These are phyloP conservation scores for Hoplodrina blanda DNA, from an alignment of 2,888 invertebrate genomes.

Conservation along the genomic window DNA sequence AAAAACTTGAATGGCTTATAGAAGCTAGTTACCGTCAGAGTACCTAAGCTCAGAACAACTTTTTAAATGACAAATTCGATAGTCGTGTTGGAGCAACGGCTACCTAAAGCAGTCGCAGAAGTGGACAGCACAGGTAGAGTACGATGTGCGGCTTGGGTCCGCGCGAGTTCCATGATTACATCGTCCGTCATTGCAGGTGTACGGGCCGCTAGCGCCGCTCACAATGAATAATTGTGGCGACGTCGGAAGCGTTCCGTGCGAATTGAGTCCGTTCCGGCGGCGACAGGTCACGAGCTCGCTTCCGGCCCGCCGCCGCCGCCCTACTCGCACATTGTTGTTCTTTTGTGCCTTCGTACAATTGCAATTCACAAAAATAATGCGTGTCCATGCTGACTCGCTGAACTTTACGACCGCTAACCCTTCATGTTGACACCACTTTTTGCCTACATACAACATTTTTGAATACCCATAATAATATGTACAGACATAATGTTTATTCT, in stretches of 20 bases:
- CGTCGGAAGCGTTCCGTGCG: slow-evolving; percentile 25
- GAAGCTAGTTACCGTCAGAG: too few species aligned
- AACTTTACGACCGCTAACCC: too few species aligned
- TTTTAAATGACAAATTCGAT: too few species aligned
- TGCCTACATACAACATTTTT: not conserved
- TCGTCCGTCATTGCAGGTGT: not conserved
- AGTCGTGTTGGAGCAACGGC: too few species aligned
- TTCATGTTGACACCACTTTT: not conserved
- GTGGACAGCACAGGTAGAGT: too few species aligned
- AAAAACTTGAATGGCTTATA: too few species aligned
- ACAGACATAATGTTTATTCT: too few species aligned
- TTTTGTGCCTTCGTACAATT: not conserved
- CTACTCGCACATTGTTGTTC: not conserved
- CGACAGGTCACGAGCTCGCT: slow-evolving; percentile 39
- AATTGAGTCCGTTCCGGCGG: slow-evolving; percentile 31
- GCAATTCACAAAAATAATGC: not conserved
- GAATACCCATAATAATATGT: too few species aligned
- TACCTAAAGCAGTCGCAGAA: too few species aligned
- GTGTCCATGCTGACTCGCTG: not conserved
- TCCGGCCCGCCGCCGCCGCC: slow-evolving; percentile 15
- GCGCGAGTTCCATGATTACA: too few species aligned
- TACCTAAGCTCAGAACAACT: too few species aligned
- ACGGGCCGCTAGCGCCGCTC: not conserved
- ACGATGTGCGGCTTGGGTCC: too few species aligned
- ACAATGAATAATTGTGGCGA: slow-evolving; percentile 28